Conservation (phyloP, 2,797 vertebrate species). For the Tinamus major region DNA sequence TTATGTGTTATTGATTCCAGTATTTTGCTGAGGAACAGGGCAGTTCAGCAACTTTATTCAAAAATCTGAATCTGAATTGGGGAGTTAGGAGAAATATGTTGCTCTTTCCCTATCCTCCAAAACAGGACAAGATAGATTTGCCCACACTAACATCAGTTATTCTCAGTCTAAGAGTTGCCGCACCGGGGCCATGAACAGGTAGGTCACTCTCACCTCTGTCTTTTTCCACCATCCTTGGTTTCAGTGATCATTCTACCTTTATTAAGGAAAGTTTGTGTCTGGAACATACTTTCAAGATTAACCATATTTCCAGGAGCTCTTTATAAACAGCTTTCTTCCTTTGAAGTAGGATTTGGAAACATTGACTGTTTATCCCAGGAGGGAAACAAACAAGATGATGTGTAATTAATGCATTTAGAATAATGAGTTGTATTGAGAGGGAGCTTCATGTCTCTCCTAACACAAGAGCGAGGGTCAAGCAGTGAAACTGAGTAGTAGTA, state of each 20-base stretch:
- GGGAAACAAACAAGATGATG: slow-evolving; percentile 59
- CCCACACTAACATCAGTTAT: background rate
- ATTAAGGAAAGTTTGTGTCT: background rate
- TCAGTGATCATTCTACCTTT: background rate
- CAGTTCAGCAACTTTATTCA: background rate
- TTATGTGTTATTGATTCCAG: background rate
- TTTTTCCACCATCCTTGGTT: background rate
- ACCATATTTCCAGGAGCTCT: slow-evolving; percentile 20
- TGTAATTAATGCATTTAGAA: slow-evolving; percentile 59
- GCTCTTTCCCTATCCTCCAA: background rate
- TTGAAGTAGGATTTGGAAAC: slow-evolving; percentile 63
- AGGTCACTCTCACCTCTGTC: background rate
- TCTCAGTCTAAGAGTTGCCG: background rate
- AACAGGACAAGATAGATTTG: background rate
- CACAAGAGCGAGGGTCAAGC: background rate
- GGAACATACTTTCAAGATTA: slow-evolving; percentile 2
- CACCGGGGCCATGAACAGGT: background rate
- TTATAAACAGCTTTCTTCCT: slow-evolving; percentile 23
- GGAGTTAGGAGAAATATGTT: background rate
- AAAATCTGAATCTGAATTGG: background rate
- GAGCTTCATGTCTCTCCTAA: background rate
- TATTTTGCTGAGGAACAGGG: background rate
- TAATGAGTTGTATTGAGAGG: slow-evolving; percentile 15
- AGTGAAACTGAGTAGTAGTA: background rate
- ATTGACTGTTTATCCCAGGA: slow-evolving; percentile 58